Conservation (phyloP, 2,113 vertebrate genomes). For the Cyphomyrus plagiostoma region DNA sequence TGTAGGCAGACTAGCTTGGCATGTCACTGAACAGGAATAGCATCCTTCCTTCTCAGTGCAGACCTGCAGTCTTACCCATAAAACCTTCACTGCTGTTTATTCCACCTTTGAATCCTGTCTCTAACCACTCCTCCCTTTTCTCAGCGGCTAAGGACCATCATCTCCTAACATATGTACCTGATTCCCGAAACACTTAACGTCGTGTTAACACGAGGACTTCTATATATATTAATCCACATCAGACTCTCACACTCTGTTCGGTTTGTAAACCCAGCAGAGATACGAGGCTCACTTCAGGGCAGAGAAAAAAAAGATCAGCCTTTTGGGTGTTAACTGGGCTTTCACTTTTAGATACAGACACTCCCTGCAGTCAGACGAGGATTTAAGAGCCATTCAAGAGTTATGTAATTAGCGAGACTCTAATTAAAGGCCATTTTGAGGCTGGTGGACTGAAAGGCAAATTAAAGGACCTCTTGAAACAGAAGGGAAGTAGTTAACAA, state of each 20-base stretch:
- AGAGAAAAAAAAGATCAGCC: slow-evolving; percentile 29
- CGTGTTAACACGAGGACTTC: not conserved
- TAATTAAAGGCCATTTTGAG: slow-evolving; percentile 57
- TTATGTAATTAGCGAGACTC: slow-evolving; percentile 56
- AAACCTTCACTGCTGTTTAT: slow-evolving; percentile 1
- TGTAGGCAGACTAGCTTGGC: not conserved
- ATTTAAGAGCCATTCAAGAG: slow-evolving; percentile 46
- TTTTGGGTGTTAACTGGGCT: slow-evolving; percentile 54
- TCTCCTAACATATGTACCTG: not conserved
- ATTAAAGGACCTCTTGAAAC: slow-evolving; percentile 58
- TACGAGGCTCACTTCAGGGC: not conserved
- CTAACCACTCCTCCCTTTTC: not conserved
- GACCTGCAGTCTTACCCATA: not conserved
- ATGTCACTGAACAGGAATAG: slow-evolving; percentile 9
- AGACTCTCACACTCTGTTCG: not conserved
- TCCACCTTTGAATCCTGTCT: not conserved
- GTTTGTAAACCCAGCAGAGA: not conserved
- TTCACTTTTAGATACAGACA: slow-evolving; percentile 47
- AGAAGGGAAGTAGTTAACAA: slow-evolving; percentile 58
- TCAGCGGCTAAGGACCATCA: not conserved
- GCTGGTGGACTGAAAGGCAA: slow-evolving; percentile 47
- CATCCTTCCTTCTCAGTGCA: not conserved
- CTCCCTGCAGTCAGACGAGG: slow-evolving; percentile 38
- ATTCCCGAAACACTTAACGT: not conserved
- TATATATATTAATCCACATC: slow-evolving; percentile 7